Conservation (phyloP, 2,797 vertebrate genomes). For the Acridotheres tristis region DNA sequence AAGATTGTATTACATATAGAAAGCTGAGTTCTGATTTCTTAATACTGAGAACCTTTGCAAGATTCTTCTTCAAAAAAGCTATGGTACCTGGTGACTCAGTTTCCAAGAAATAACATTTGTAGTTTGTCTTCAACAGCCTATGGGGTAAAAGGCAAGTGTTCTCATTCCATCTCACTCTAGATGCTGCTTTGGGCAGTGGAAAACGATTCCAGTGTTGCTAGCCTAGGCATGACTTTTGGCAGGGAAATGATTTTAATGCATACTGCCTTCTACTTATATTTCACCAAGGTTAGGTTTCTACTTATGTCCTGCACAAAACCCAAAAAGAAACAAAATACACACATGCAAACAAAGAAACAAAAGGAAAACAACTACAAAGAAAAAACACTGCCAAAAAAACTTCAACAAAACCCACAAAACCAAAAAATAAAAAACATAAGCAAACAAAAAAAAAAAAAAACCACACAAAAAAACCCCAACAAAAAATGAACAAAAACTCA, state of each 20-base stretch:
- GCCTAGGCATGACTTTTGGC: background rate
- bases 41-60: background rate
- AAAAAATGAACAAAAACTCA: rapidly evolving
- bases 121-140: background rate
- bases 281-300: background rate
- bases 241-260: background rate
- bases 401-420: background rate
- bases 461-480: background rate
- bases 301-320: background rate
- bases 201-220: background rate
- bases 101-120: background rate
- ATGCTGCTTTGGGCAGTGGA: background rate
- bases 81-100: background rate
- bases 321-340: background rate
- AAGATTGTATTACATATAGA: background rate
- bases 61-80: background rate
- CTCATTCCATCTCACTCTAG: background rate
- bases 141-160: rapidly evolving
- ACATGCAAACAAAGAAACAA: background rate
- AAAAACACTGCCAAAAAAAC: background rate
- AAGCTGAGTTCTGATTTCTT: background rate
- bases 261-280: background rate
- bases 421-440: background rate
- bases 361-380: no score
- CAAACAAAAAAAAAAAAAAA: background rate